Evolutionary conservation across 2,113 vertebrate genomes (phyloP).

Genomic region (Calidris pugnax): DNA sequence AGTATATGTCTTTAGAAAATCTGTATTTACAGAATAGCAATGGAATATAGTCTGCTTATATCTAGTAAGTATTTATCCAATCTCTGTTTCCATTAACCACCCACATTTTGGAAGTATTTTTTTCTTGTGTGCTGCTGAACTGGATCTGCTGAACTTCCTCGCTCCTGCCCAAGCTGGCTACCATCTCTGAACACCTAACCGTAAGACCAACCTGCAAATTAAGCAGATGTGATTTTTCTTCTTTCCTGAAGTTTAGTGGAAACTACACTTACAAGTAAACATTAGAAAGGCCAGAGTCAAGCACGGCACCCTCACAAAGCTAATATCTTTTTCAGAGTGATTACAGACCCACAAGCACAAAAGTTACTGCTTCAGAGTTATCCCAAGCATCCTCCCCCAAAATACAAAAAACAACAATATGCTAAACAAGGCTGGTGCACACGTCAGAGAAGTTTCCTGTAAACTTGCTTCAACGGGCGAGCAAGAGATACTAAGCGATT

Average conservation of each 20-base stretch:
- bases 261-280: neutral
- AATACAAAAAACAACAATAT: rapidly evolving
- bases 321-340: neutral
- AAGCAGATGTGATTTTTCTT: neutral
- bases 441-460: neutral
- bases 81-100: neutral
- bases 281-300: no score
- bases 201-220: neutral
- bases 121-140: neutral
- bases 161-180: neutral
- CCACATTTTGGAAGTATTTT: neutral
- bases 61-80: neutral
- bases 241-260: neutral
- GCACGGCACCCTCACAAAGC: rapidly evolving
- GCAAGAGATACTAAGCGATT: no score
- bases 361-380: neutral
- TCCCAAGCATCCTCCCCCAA: rapidly evolving
- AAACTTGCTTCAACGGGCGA: rapidly evolving
- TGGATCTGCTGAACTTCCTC: neutral
- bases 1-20: neutral
- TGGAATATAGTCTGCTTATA: rapidly evolving
- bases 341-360: neutral
- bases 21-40: neutral
- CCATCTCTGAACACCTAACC: neutral
- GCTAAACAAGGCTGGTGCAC: neutral